phyloP scores from a whole-genome alignment of 1,140 invertebrate species.

The Agrypnia vestita region DNA sequence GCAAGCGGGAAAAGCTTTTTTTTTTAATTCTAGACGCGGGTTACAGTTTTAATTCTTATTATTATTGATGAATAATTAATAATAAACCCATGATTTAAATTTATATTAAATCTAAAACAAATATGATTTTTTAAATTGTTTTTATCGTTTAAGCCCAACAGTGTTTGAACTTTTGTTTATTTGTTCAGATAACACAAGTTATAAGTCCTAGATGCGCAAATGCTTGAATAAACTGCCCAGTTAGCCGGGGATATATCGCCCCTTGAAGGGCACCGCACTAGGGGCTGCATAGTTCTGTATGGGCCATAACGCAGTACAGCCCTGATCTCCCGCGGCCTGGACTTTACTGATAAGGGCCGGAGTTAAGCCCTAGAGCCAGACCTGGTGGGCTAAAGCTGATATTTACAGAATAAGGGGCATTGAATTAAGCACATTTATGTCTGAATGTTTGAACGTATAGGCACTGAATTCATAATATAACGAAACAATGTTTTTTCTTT shows the following conservation, averaged over 20 bases:
- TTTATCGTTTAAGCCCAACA: too few species aligned
- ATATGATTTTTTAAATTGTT: too few species aligned
- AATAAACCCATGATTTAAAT: too few species aligned
- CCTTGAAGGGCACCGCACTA: neutral
- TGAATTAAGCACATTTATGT: constrained; percentile 20
- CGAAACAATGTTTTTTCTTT: neutral
- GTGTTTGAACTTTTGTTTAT: too few species aligned
- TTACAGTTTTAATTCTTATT: too few species aligned
- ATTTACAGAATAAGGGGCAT: constrained; percentile 13
- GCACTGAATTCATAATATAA: neutral
- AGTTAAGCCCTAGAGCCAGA: constrained; percentile 52
- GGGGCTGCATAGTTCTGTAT: constrained; percentile 1
- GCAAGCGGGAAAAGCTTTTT: too few species aligned
- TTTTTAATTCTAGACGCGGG: too few species aligned
- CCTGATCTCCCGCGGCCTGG: constrained; percentile 40
- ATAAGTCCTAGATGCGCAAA: too few species aligned
- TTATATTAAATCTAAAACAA: too few species aligned
- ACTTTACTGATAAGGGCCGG: constrained; percentile 53
- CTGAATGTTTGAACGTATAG: neutral
- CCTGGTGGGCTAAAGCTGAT: constrained; percentile 18
- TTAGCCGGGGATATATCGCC: neutral
- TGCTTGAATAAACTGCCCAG: neutral
- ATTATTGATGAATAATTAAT: too few species aligned
- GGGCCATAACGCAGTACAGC: neutral
- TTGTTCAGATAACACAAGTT: too few species aligned